phyloP scores from a whole-genome alignment of 1,140 invertebrate species.

The Musca vetustissima region DNA sequence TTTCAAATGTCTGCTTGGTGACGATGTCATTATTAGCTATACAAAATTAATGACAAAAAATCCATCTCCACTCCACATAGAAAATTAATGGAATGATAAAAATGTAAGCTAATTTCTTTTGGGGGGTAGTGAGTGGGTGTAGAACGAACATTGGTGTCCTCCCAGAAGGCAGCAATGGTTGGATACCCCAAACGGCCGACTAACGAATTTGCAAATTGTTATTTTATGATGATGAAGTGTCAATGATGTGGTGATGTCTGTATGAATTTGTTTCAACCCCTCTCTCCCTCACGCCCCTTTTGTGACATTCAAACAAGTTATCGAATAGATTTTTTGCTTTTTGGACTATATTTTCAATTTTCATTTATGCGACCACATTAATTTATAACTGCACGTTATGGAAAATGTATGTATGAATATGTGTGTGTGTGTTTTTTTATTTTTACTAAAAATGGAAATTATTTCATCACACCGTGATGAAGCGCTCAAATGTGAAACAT shows the following conservation, averaged over 20 bases:
- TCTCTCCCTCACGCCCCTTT: no score
- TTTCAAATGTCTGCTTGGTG: not conserved
- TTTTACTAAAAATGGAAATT: not conserved
- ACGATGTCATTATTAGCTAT: not conserved
- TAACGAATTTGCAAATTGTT: not conserved
- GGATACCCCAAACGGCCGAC: not conserved
- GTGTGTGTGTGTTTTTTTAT: not conserved
- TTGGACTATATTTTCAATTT: not conserved
- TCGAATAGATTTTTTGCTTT: not conserved
- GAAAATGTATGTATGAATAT: no score
- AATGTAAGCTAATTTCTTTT: no score
- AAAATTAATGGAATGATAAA: not conserved
- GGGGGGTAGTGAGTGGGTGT: no score
- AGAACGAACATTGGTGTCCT: no score
- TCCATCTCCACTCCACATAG: not conserved
- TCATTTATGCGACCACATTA: not conserved
- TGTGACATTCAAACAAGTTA: not conserved
- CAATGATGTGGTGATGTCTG: not conserved
- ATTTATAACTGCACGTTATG: not conserved
- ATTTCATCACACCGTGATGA: not conserved
- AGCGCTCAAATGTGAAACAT: not conserved
- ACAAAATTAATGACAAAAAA: not conserved
- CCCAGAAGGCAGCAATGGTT: not conserved
- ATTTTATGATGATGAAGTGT: not conserved
- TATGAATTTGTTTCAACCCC: not conserved